Conservation (phyloP, 2,888 invertebrate species). For the Drosophila suboccidentalis region DNA sequence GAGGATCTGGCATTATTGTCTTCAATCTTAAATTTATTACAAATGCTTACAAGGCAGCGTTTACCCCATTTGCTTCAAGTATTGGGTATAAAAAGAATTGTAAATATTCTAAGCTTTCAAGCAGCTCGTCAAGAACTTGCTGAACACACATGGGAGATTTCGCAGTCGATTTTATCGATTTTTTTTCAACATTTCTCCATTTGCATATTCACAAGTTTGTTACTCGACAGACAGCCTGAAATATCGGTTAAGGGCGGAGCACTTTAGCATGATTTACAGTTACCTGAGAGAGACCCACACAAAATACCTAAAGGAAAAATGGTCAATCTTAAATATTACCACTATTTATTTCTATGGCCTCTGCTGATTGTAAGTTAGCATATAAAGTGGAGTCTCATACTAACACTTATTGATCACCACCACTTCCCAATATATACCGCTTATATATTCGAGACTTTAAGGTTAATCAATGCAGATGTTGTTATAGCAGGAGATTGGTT, state of each 20-base stretch:
- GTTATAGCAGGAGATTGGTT: too few species aligned
- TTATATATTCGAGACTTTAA: not conserved
- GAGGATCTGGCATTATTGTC: not conserved
- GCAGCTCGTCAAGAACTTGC: slow-evolving; percentile 21
- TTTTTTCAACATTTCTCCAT: slow-evolving; percentile 17
- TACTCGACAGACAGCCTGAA: not conserved
- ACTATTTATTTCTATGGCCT: not conserved
- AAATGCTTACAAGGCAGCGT: not conserved
- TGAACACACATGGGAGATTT: slow-evolving; percentile 2
- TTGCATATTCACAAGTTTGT: slow-evolving; percentile 26
- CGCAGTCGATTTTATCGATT: slow-evolving; percentile 31
- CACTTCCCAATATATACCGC: not conserved
- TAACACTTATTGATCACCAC: too few species aligned
- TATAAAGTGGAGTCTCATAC: too few species aligned
- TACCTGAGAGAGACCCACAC: not conserved
- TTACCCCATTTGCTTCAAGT: not conserved
- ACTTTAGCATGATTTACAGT: slow-evolving; percentile 24
- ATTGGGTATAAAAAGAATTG: slow-evolving; percentile 6
- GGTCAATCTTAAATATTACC: not conserved
- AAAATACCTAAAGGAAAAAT: slow-evolving; percentile 8
- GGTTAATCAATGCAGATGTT: not conserved
- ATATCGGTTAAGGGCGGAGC: slow-evolving; percentile 1
- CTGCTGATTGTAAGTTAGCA: too few species aligned
- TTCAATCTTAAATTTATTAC: slow-evolving; percentile 1
- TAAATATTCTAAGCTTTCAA: slow-evolving; percentile 6